A percentile compares a stretch with the other conserved stretches of the same genome.
Evolutionary conservation across 2,888 invertebrate genomes (phyloP).

Genomic region (Acanthosoma haemorrhoidale): DNA sequence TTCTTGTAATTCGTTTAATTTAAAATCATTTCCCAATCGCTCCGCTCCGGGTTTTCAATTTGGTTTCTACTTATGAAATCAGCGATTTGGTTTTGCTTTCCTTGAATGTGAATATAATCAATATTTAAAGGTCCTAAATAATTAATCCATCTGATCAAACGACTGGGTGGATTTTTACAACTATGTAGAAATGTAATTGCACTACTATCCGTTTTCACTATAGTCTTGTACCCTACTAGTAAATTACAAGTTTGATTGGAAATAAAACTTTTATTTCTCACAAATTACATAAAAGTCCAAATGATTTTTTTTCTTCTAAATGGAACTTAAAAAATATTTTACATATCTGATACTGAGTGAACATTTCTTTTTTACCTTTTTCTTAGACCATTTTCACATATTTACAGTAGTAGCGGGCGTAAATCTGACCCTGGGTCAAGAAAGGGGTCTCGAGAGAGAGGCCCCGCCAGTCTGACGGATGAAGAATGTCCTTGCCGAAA

Average conservation of each 20-base stretch:
- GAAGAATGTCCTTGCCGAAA: conserved; percentile 28
- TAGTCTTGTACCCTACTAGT: neutral
- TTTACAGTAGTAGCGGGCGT: conserved; percentile 46
- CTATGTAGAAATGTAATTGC: no score
- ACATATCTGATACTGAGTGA: no score
- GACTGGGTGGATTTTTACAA: no score
- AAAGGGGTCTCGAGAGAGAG: conserved; percentile 61
- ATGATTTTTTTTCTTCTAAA: neutral
- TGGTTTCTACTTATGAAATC: no score
- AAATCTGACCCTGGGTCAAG: conserved; percentile 64
- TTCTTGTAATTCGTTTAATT: no score
- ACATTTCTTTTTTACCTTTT: neutral
- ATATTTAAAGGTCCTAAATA: no score
- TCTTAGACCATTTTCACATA: neutral
- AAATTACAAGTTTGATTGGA: neutral
- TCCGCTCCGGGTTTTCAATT: no score
- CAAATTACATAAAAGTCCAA: neutral
- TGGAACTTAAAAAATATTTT: neutral
- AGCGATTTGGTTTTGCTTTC: no score
- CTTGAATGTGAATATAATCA: no score
- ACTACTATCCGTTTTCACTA: no score
- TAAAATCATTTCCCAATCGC: no score
- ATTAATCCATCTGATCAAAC: no score
- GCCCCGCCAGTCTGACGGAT: conserved; percentile 24
- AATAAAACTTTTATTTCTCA: neutral